Percentiles rank a stretch among this genome's conserved stretches.
Evolutionary conservation across 2,797 vertebrate genomes (phyloP).

Genomic region (Platyrinchus mystaceus): DNA sequence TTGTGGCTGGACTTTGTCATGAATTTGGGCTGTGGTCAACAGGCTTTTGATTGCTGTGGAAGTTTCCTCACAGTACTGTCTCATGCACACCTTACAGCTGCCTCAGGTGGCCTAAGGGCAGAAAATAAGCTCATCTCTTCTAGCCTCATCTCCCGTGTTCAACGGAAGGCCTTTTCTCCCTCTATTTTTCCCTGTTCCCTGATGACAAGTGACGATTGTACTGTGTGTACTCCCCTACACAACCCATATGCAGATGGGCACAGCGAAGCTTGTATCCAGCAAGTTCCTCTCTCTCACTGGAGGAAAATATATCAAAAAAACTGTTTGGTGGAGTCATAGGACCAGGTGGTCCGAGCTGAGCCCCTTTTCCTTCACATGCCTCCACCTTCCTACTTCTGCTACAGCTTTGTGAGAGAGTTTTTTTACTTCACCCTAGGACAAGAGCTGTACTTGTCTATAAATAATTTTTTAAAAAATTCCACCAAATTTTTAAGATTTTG

Average conservation of each 20-base stretch:
- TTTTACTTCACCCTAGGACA: not conserved
- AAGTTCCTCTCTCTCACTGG: not conserved
- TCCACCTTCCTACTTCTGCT: not conserved
- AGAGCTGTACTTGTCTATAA: not conserved
- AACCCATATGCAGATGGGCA: not conserved
- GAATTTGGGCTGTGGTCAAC: not conserved
- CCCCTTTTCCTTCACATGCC: not conserved
- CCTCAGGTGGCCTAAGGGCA: not conserved
- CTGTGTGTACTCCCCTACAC: not conserved
- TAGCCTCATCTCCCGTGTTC: not conserved
- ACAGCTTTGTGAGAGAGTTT: not conserved
- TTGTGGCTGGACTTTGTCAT: not conserved
- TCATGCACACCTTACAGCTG: not conserved
- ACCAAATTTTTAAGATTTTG: not conserved
- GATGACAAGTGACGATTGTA: rapidly evolving
- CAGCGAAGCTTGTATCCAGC: not conserved
- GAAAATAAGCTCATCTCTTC: not conserved
- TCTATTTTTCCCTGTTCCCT: not conserved
- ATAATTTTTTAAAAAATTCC: not conserved
- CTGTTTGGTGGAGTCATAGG: not conserved
- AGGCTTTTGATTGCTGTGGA: not conserved
- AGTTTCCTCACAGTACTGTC: not conserved
- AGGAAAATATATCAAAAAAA: not conserved
- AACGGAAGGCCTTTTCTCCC: not conserved
- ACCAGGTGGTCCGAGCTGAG: not conserved